These are phyloP conservation scores for Rhingia campestris DNA, from an alignment of 2,888 invertebrate genomes.

Conservation along the genomic window DNA sequence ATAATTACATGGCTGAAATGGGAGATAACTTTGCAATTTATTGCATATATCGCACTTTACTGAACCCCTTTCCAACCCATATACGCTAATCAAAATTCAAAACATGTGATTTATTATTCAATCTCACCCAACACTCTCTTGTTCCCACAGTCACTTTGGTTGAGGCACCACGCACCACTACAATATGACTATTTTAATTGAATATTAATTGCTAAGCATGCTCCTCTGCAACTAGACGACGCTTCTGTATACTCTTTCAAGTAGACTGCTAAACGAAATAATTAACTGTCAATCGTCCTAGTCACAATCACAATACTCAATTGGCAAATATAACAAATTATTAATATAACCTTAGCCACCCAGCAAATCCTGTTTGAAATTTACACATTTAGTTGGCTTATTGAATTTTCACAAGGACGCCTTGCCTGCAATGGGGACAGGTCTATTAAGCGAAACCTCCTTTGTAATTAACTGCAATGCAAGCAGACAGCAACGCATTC, in stretches of 20 bases:
- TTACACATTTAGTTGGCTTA: constrained; percentile 22
- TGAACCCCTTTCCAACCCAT: no score
- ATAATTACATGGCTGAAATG: no score
- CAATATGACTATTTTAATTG: constrained; percentile 61
- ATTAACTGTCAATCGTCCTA: constrained; percentile 39
- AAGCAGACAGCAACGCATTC: constrained; percentile 26
- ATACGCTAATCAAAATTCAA: no score
- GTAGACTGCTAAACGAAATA: constrained; percentile 47
- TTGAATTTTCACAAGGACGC: not conserved
- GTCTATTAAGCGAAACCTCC: constrained; percentile 52
- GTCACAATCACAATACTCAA: constrained; percentile 28
- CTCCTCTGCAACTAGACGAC: constrained; percentile 5
- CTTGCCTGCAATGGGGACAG: constrained; percentile 9
- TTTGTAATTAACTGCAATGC: constrained; percentile 53
- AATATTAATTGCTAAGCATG: constrained; percentile 56
- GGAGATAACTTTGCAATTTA: no score
- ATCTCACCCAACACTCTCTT: not conserved
- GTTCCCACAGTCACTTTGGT: constrained; percentile 45
- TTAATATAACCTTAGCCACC: constrained; percentile 27
- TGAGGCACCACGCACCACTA: no score
- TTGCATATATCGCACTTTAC: no score
- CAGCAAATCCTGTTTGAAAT: constrained; percentile 47
- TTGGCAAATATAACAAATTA: constrained; percentile 54
- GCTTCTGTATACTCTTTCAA: constrained; percentile 7
- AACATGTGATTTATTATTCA: not conserved